Base-by-base conservation (phyloP, 2,113 vertebrate genomes). In the Mesocricetus auratus region DNA sequence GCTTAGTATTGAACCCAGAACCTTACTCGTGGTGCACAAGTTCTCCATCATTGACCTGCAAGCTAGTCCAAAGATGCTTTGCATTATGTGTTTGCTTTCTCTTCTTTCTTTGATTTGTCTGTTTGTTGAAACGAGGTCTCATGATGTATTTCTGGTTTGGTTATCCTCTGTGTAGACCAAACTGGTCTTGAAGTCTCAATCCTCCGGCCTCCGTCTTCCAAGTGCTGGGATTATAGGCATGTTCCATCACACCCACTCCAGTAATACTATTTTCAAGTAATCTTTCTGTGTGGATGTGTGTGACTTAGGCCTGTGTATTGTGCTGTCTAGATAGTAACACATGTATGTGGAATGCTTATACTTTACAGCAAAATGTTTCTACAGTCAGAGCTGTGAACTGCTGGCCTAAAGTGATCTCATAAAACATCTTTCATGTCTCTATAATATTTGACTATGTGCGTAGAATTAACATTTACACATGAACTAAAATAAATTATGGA, bases 381-480 rank as follows among this genome's bases (percentile, higher is more conserved):
- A 24, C 12, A 64, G 66, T 77, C 56, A 69, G 74, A 92, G 36
- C 68, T 86, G 11, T 77, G 58, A 93, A 77, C 39, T 45, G 15
- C 89, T 92, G 39, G 36, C 15, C 36, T 39, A 45, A 87, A 71
- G n/a, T 58, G 31, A 78, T 82, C 36, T 94, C 5, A 15, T n/a
- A 88, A 86, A 19, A 3, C 81, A 42, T 89, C 90, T 66, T 89
- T 95, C 53, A 29, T 39, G 66, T 33, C 58, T 74, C 53, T 94
- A 5, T 39, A 71, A 58, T 62, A 93, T 88, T 92, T 81, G 82
- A 89, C 39, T 79, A 5, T 56, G 13, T 77, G 90, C 58, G 36
- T n/a, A 91, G 71, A 93, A 77, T 90, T 95, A 90, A 50, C 56
- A 96, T 91, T 95, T 94, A 26, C 22, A 69, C 17, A 69, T 62